A percentile compares a stretch with the other conserved stretches of the same genome.
These are phyloP conservation scores for Papilio demoleus DNA, from an alignment of 2,888 invertebrate genomes.

Conservation along the genomic window DNA sequence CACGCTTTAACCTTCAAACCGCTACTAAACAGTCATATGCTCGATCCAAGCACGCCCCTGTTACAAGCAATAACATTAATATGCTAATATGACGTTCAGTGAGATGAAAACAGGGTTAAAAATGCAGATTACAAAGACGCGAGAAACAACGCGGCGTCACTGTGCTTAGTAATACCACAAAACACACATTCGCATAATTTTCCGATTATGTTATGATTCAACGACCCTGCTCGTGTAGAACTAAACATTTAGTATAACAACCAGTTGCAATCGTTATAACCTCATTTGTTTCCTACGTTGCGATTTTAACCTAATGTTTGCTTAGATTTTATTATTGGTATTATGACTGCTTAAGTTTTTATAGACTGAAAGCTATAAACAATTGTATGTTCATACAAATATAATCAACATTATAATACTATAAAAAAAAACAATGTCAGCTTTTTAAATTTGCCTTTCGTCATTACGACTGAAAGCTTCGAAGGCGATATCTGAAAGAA, in stretches of 20 bases:
- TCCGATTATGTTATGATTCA: slow-evolving; percentile 56
- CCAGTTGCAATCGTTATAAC: slow-evolving; percentile 47
- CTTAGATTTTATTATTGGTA: not conserved
- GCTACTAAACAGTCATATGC: slow-evolving; percentile 46
- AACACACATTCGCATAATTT: slow-evolving; percentile 73
- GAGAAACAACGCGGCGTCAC: slow-evolving; percentile 55
- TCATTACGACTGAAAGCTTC: not conserved
- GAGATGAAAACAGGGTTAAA: slow-evolving; percentile 73
- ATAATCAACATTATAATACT: not conserved
- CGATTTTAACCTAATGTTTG: not conserved
- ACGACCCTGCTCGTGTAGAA: slow-evolving; percentile 46
- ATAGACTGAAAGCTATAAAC: not conserved
- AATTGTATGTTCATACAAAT: not conserved
- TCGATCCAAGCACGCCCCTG: slow-evolving; percentile 52
- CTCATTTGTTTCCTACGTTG: slow-evolving; percentile 22
- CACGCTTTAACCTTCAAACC: not conserved
- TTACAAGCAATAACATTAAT: slow-evolving; percentile 60
- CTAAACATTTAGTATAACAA: slow-evolving; percentile 42
- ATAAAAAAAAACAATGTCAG: not conserved
- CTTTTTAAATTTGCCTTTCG: not conserved
- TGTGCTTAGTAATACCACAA: slow-evolving; percentile 61
- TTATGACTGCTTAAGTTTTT: not conserved
- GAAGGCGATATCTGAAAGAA: slow-evolving; percentile 13
- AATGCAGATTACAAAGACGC: slow-evolving; percentile 65
- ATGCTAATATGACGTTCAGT: slow-evolving; percentile 74